phyloP scores from a whole-genome alignment of 53 echinoderm and acorn worm species.

The Crossaster papposus region DNA sequence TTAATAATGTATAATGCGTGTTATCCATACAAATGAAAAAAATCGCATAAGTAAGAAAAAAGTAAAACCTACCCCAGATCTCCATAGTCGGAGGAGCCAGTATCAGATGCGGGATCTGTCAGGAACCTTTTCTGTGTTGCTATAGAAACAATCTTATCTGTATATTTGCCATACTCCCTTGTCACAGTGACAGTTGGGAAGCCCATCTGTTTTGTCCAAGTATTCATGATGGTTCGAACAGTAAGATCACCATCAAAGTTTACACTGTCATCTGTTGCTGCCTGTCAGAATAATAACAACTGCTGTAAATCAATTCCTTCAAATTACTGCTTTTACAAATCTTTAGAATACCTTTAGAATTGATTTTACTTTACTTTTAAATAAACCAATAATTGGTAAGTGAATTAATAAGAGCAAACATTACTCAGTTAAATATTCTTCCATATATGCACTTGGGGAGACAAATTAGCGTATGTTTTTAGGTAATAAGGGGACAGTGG shows the following conservation, averaged over 20 bases:
- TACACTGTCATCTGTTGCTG: conserved; percentile 68
- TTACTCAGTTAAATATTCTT: too few species aligned
- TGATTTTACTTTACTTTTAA: too few species aligned
- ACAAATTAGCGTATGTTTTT: too few species aligned
- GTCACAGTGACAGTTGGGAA: conserved; percentile 72
- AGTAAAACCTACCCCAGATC: conserved; percentile 66
- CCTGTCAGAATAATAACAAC: conserved; percentile 18
- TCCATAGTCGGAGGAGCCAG: conserved; percentile 54
- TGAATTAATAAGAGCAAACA: too few species aligned
- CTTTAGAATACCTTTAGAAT: too few species aligned
- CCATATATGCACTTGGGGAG: too few species aligned
- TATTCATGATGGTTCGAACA: conserved; percentile 70
- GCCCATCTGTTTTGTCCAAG: conserved; percentile 80
- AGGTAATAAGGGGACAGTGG: too few species aligned
- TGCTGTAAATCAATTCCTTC: neutral
- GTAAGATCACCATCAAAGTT: conserved; percentile 28
- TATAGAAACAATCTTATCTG: conserved; percentile 16
- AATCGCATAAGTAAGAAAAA: neutral
- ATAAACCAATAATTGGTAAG: too few species aligned
- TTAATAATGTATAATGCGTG: too few species aligned
- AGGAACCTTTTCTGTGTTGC: conserved; percentile 73
- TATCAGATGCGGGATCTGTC: conserved; percentile 76
- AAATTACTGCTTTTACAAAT: neutral
- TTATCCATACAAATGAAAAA: too few species aligned
- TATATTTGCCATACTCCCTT: conserved; percentile 57